Evolutionary conservation across 2,888 invertebrate genomes (phyloP), one percentile per base, ranked within the genome.

Genomic region (Villa cingulata): DNA sequence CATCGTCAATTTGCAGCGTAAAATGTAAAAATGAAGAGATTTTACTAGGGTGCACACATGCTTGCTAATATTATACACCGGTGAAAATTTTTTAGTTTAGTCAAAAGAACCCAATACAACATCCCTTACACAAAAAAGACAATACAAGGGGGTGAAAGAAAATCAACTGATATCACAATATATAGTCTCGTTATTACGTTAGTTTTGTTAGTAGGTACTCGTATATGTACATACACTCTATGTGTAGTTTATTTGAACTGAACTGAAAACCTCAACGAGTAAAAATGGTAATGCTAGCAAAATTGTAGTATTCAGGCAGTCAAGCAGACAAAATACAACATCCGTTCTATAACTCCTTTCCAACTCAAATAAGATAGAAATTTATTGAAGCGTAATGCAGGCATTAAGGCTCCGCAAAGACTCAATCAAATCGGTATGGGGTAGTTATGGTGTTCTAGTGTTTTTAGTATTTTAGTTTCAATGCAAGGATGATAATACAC

Each of bases 381-480:
- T 49, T 49, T 49, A 49, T 49, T 49, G 49, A 49, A 49, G 49
- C 49, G 43, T 49, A 49, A 49, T 45, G 42, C 46, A 36, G 36
- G 36, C 36, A 36, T 32, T 17, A 20, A 18, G 39, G 38, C 39
- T 17, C 41, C 19, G 18, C 40, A 20, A 19, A n/a, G 19, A 12
- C 34, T 20, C 23, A n/a, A 16, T 36, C 29, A 32, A 32, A 32
- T 1, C 12, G 12, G 29, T 9, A 14, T 32, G 29, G 29, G 29
- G 12, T 32, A 12, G 29, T 32, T 12, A 32, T n/a, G n/a, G 29
- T 12, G 12, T 32, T 32, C 12, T 32, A 32, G 29, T 32, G 12
- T 12, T 12, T 32, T 12, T 12, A 12, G 3, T 12, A 1, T 5
- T 32, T 2, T 12, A 3, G 12, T 1, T 32, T 12, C 29, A 12